A percentile compares a stretch with the other conserved stretches of the same genome.
These are phyloP conservation scores for Drosophila neotestacea DNA, from an alignment of 2,888 invertebrate species.

Conservation along the genomic window DNA sequence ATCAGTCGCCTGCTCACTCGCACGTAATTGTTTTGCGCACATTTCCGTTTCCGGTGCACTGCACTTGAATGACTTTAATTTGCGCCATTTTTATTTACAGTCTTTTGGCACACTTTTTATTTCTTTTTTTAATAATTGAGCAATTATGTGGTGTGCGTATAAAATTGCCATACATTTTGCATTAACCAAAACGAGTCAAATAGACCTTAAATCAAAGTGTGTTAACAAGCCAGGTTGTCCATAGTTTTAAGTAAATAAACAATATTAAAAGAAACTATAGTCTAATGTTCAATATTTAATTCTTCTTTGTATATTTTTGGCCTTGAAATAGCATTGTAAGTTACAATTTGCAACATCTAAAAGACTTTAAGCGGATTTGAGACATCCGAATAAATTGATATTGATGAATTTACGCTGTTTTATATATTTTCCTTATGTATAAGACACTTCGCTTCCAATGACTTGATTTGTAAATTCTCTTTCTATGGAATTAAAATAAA, in stretches of 20 bases:
- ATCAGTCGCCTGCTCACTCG: conserved; percentile 16
- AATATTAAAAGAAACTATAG: background rate
- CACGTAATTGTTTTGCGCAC: conserved; percentile 76
- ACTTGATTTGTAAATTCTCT: no score
- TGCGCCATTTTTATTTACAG: conserved; percentile 68
- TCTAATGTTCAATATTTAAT: no score
- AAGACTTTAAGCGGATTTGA: no score
- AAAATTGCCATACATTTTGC: conserved; percentile 31
- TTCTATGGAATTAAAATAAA: background rate
- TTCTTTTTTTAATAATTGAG: conserved; percentile 52
- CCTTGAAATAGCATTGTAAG: no score
- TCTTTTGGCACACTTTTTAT: conserved; percentile 25
- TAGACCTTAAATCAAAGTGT: conserved; percentile 3
- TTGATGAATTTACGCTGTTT: no score
- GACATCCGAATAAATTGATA: no score
- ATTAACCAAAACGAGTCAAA: conserved; percentile 7
- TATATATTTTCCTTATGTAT: no score
- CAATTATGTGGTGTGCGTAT: conserved; percentile 26
- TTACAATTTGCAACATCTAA: no score
- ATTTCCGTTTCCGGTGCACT: conserved; percentile 76
- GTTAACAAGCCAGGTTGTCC: background rate
- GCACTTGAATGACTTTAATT: conserved; percentile 75
- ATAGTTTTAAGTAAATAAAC: background rate
- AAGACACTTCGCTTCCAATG: no score
- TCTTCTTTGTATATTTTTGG: no score